Evolutionary conservation across 2,797 vertebrate genomes (phyloP), one percentile per base, ranked within the genome.

Genomic region (Microctenopoma steveboyesi): DNA sequence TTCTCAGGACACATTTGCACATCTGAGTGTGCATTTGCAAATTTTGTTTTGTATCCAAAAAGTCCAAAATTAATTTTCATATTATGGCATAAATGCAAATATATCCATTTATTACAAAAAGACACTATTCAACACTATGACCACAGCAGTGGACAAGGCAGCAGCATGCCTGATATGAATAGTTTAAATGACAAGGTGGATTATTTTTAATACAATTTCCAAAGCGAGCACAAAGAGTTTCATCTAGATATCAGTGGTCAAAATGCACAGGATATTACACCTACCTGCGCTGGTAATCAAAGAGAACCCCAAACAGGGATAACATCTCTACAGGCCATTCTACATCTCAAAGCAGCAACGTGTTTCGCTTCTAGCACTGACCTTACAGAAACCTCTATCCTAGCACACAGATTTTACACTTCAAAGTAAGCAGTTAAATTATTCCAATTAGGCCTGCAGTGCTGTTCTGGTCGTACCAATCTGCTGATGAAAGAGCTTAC

Each of bases 401-500:
- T 2, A 42, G 69, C 70, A 54, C 77, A 74, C 50, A 48, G 72
- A 80, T 81, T 89, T 87, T 87, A 72, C 83, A 91, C 89, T 92
- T 93, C 89, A 92, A 92, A 92, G 91, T 79, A 74, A 71, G 72
- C 74, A 77, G 74, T 79, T 86, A 82, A 90, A 90, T 92, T 88
- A 92, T 92, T 92, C 82, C 82, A 90, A 91, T 92, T 88, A 89
- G 78, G 80, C 88, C 81, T 27, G 62, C 69, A 82, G 89, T 74
- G 4, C 57, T 56, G 13, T 80, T 78, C 67, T 79, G 78, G 83
- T 85, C 60, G 40, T 28, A 70, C 72, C 81, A 77, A 86, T 86
- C 83, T 85, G 79, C 84, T 87, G 86, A 93, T 92, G 85, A 90
- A 92, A 93, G 79, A 74, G 76, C 64, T 72, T 54, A 60, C 77